A percentile compares a stretch with the other conserved stretches of the same genome.
Conservation (phyloP, 2,888 invertebrate species). For the Tillus elongatus region DNA sequence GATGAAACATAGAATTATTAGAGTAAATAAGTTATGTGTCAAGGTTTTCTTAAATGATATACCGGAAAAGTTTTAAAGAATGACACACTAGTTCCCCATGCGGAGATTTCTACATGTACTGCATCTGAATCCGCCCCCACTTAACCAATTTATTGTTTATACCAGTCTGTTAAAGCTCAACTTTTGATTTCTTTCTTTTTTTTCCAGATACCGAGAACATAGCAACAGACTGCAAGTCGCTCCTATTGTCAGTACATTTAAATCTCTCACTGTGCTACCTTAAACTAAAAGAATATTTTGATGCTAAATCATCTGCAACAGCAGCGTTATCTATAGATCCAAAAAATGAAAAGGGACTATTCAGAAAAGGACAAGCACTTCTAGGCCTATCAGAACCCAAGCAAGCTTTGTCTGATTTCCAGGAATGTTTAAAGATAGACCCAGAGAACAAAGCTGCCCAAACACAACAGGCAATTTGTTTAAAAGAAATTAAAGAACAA, state of each 20-base stretch:
- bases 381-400: conserved; percentile 68
- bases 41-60: too few relatives aligned
- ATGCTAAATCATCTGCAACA: conserved; percentile 66
- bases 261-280: conserved; percentile 78
- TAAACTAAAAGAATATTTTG: conserved; percentile 59
- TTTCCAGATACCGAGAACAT: conserved; percentile 39
- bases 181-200: too few relatives aligned
- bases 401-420: conserved; percentile 68
- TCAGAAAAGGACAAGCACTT: conserved; percentile 76
- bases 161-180: too few relatives aligned
- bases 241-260: conserved; percentile 60
- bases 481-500: conserved; percentile 63
- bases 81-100: too few relatives aligned
- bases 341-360: conserved; percentile 80
- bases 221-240: background rate
- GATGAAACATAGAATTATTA: too few relatives aligned
- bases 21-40: too few relatives aligned
- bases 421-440: conserved; percentile 64
- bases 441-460: conserved; percentile 84
- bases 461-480: conserved; percentile 64
- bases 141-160: too few relatives aligned
- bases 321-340: conserved; percentile 67
- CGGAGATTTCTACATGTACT: too few relatives aligned
- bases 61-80: too few relatives aligned
- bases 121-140: too few relatives aligned